Evolutionary conservation across 2,888 invertebrate genomes (phyloP).

Genomic region (Pomacea canaliculata): DNA sequence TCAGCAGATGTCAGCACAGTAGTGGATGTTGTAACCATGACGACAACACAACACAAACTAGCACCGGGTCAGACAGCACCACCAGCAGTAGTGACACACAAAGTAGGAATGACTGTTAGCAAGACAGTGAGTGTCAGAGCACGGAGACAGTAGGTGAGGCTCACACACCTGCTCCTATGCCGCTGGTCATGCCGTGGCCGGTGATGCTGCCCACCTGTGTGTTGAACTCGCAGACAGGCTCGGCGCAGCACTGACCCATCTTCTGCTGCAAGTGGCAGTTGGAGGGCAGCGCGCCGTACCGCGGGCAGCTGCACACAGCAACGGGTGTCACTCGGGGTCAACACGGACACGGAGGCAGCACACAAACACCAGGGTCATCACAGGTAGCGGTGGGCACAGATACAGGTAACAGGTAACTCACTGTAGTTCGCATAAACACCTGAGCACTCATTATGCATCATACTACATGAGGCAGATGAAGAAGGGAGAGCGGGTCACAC

Average conservation of each 20-base stretch:
- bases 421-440: too few species aligned
- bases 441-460: too few species aligned
- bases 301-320: conserved; percentile 44
- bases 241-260: conserved; percentile 49
- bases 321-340: background rate
- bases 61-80: too few species aligned
- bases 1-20: too few species aligned
- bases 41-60: too few species aligned
- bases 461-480: too few species aligned
- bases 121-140: background rate
- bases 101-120: too few species aligned
- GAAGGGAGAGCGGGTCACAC: too few species aligned
- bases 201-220: conserved; percentile 47
- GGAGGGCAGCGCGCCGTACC: conserved; percentile 45
- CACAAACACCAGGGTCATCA: background rate
- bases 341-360: background rate
- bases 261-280: conserved; percentile 47
- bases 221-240: conserved; percentile 53
- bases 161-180: conserved; percentile 44
- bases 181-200: conserved; percentile 49
- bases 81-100: too few species aligned
- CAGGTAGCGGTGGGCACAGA: background rate
- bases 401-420: too few species aligned
- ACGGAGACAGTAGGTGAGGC: background rate
- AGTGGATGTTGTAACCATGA: too few species aligned